These are phyloP conservation scores for Hyperoplus immaculatus DNA, from an alignment of 2,797 vertebrate genomes.

Conservation along the genomic window DNA sequence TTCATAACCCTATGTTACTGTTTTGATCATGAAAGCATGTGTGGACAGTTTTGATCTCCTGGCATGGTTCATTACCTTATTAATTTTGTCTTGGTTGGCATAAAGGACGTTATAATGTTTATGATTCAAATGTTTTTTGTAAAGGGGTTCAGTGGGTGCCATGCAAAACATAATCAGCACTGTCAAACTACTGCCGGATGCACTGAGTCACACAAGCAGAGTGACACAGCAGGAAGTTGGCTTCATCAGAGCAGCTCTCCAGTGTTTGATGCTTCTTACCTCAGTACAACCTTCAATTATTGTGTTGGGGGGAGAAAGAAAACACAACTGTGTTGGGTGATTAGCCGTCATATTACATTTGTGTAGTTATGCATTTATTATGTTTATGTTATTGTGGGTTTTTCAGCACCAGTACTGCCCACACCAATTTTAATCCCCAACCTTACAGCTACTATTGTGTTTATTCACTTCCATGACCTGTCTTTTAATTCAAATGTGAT, in stretches of 20 bases:
- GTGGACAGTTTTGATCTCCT: background rate
- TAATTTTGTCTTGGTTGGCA: background rate
- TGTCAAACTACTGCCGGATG: slow-evolving; percentile 8
- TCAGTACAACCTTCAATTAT: background rate
- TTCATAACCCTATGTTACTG: background rate
- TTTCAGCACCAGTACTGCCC: background rate
- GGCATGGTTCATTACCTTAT: too few relatives aligned
- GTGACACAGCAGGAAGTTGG: slow-evolving; percentile 31
- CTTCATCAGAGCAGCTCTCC: slow-evolving; percentile 2
- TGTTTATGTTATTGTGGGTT: background rate
- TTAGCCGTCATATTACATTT: background rate
- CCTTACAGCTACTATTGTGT: background rate
- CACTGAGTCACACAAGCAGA: background rate
- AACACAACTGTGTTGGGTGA: background rate
- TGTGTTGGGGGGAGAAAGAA: background rate
- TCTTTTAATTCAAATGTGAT: background rate
- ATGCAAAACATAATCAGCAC: background rate
- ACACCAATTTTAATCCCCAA: background rate
- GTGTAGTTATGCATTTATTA: background rate
- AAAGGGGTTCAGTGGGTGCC: background rate
- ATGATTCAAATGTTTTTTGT: background rate
- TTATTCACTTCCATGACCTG: background rate
- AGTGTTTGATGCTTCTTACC: background rate
- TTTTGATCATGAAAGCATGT: background rate
- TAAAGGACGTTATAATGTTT: background rate